These are phyloP conservation scores for Temnothorax ravouxi DNA, from an alignment of 2,888 invertebrate genomes.

Conservation along the genomic window DNA sequence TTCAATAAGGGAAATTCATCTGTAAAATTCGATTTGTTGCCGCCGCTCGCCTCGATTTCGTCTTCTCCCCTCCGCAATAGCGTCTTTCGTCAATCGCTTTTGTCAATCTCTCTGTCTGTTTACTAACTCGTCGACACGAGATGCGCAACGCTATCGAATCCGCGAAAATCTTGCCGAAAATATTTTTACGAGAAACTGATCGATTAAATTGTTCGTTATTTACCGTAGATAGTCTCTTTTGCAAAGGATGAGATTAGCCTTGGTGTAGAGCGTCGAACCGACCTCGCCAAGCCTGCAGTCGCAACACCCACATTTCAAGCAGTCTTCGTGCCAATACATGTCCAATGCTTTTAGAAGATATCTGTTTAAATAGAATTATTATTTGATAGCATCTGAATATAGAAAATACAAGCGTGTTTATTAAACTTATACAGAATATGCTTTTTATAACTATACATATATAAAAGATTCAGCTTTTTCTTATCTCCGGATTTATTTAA, in stretches of 20 bases:
- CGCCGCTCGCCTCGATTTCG: conserved; percentile 54
- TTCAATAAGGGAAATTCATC: conserved; percentile 86
- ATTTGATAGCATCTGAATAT: neutral
- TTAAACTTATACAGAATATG: neutral
- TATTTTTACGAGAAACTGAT: neutral
- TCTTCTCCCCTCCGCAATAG: conserved; percentile 20
- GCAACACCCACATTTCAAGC: conserved; percentile 96
- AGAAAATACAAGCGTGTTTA: neutral
- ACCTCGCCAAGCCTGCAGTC: conserved; percentile 97
- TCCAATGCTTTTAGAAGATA: conserved; percentile 94
- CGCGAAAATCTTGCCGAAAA: conserved; percentile 19
- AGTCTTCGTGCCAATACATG: conserved; percentile 97
- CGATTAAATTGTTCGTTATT: conserved; percentile 66
- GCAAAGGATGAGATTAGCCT: conserved; percentile 96
- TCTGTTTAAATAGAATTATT: conserved; percentile 76
- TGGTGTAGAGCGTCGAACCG: conserved; percentile 95
- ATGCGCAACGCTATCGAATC: neutral
- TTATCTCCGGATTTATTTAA: neutral
- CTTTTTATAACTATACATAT: neutral
- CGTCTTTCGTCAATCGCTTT: conserved; percentile 37
- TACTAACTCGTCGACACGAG: conserved; percentile 46
- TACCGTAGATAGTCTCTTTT: conserved; percentile 97
- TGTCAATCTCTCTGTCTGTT: conserved; percentile 39
- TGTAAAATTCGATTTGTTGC: conserved; percentile 85
- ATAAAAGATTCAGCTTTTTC: neutral